A percentile compares a stretch with the other conserved stretches of the same genome.
phyloP scores from a whole-genome alignment of 2,113 vertebrate species.

The Phylloscopus trochilus region DNA sequence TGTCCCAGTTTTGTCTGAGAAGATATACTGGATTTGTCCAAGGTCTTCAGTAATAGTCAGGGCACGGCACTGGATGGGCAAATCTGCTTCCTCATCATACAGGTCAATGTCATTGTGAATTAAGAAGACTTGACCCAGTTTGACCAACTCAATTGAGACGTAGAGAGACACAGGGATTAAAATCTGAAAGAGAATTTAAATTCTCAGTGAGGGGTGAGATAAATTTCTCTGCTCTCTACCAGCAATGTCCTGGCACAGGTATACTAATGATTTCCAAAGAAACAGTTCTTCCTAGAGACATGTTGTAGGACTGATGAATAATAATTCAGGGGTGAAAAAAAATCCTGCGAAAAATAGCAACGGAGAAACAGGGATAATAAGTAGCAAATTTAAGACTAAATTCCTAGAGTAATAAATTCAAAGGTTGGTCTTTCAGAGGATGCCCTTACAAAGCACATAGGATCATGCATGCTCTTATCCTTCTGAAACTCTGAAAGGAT shows the following conservation, averaged over 20 bases:
- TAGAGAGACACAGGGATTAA: slow-evolving; percentile 83
- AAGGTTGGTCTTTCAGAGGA: not conserved
- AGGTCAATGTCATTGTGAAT: slow-evolving; percentile 79
- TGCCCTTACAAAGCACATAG: not conserved
- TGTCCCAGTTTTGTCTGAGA: slow-evolving; percentile 84
- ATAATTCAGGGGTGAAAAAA: not conserved
- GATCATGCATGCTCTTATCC: not conserved
- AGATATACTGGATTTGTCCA: slow-evolving; percentile 81
- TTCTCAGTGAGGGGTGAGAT: not conserved
- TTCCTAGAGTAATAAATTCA: not conserved
- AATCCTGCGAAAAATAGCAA: not conserved
- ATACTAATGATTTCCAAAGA: not conserved
- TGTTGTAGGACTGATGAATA: not conserved
- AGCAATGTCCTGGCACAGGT: not conserved
- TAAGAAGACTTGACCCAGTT: slow-evolving; percentile 78
- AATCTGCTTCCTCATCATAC: slow-evolving; percentile 73
- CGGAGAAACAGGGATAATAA: not conserved
- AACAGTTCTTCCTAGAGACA: not conserved
- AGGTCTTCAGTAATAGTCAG: slow-evolving; percentile 82
- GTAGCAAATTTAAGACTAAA: not conserved
- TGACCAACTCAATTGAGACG: slow-evolving; percentile 80
- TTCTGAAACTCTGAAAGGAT: not conserved
- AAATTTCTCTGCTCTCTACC: not conserved
- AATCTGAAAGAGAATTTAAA: slow-evolving; percentile 68
- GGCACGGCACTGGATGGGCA: slow-evolving; percentile 74